These are phyloP conservation scores for Nomada flava DNA, from an alignment of 2,888 invertebrate genomes.

Conservation along the genomic window DNA sequence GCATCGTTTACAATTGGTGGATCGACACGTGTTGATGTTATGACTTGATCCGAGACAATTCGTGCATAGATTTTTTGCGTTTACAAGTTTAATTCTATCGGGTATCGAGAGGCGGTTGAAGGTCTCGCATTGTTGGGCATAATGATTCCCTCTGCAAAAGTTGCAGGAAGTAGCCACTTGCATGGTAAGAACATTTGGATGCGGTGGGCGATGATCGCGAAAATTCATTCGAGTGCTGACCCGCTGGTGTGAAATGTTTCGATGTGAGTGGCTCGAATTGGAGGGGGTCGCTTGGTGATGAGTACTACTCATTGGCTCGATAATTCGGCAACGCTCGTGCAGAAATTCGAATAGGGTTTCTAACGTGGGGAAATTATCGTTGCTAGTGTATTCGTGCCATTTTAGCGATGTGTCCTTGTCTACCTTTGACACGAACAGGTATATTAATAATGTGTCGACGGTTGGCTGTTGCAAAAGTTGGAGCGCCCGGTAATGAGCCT, in stretches of 20 bases:
- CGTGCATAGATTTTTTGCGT: not conserved
- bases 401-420: not conserved
- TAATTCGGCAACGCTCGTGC: not conserved
- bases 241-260: too few species aligned
- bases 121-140: too few species aligned
- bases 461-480: not conserved
- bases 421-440: not conserved
- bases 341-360: not conserved
- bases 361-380: not conserved
- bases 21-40: not conserved
- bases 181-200: not conserved
- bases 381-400: not conserved
- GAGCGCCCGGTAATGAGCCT: not conserved
- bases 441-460: not conserved
- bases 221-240: not conserved
- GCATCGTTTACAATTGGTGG: not conserved
- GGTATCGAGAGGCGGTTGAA: too few species aligned
- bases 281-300: not conserved
- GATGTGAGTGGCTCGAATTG: not conserved
- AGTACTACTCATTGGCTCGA: not conserved
- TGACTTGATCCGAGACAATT: not conserved
- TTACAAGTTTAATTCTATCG: too few species aligned
- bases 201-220: not conserved
- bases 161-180: not conserved
- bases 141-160: not conserved